Conservation (phyloP, 2,888 invertebrate species). For the Eristalis tenax region DNA sequence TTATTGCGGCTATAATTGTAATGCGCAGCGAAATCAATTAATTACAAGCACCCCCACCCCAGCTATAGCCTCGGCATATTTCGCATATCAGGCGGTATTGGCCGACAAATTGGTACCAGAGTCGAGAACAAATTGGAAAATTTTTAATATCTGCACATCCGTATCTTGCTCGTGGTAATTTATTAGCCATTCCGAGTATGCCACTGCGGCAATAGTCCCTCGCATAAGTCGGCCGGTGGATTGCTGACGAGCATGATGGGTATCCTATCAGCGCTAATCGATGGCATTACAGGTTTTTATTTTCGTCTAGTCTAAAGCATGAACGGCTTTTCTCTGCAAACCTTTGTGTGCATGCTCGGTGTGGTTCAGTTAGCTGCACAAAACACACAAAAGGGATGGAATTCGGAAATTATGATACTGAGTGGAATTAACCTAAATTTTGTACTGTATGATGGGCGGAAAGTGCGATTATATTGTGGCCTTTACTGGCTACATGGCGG, state of each 20-base stretch:
- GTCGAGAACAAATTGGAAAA: conserved; percentile 44
- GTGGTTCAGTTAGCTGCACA: background rate
- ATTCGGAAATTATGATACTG: conserved; percentile 52
- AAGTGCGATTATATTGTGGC: background rate
- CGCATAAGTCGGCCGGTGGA: background rate
- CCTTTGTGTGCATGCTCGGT: background rate
- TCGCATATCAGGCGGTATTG: conserved; percentile 23
- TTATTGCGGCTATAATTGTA: conserved; percentile 63
- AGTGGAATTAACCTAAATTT: conserved; percentile 40
- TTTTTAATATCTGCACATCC: conserved; percentile 46
- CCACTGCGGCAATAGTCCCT: background rate
- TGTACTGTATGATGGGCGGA: background rate
- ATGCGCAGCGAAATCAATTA: conserved; percentile 59
- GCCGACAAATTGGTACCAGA: conserved; percentile 52
- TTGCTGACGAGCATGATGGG: background rate
- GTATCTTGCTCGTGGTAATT: conserved; percentile 20
- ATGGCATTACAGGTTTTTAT: background rate
- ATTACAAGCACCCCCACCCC: conserved; percentile 28
- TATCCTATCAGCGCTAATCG: conserved; percentile 25
- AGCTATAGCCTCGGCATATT: background rate
- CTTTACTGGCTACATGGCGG: background rate
- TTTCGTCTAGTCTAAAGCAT: background rate
- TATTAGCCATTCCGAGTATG: conserved; percentile 33
- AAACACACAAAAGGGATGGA: conserved; percentile 32
- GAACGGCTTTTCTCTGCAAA: no score